Evolutionary conservation across 2,888 invertebrate genomes (phyloP), one percentile per base, ranked within the genome.

Genomic region (Melanostoma mellinum): DNA sequence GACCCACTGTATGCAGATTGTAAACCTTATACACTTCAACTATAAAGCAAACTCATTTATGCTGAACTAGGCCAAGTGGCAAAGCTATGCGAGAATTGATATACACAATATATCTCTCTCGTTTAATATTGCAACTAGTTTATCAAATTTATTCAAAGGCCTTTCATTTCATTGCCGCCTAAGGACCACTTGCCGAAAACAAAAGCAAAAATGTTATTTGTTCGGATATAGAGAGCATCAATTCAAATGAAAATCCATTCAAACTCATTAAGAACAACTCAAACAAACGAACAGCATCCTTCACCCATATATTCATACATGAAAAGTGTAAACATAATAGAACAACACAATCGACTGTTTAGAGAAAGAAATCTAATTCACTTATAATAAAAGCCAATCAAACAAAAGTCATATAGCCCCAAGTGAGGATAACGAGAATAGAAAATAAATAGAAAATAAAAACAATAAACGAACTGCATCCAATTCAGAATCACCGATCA

Each of bases 381-480:
- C 72, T 76, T 78, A 78, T 69, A 72, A 56, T 56, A 65, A 63
- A 77, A 63, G 50, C 33, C 46, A 60, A 60, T 50, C 63, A 60
- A 73, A 67, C 67, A 76, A 72, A 76, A 76, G 46, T 50, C 76
- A 81, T 60, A 67, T 81, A 72, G 67, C 56, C 52, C 56, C 38
- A 20, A 80, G 73, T 50, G 50, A 80, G 81, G 44, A 72, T 76
- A 76, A 75, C 67, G 65, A 81, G 55, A 76, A 6, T 52, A 67
- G 20, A 42, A 10, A 69, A 52, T 63, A 61, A 48, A 42, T 10
- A 67, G 63, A 63, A 53, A 58, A 30, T 6, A 55, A 33, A 44
- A 20, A 10, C 44, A 32, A 35, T 33, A 20, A 48, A 20, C 10
- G 6, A 10, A 48, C 46, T 20, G 8, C 48, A 30, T 36, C 61